Evolutionary conservation across 1,140 invertebrate genomes (phyloP).

Genomic region (Aphidius gifuensis): DNA sequence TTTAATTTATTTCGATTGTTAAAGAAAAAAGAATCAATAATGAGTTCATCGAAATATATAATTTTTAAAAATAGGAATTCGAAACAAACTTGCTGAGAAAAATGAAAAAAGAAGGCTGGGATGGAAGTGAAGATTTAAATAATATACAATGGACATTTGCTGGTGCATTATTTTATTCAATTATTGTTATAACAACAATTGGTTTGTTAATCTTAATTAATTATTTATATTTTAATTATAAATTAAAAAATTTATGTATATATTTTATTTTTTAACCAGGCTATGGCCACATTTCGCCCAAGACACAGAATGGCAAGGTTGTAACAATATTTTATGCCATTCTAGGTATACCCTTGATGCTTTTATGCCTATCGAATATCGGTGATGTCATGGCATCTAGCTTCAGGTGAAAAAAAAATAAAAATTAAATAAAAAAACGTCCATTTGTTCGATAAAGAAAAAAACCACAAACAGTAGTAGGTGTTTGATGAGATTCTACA

Average conservation of each 20-base stretch:
- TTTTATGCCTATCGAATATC: conserved; percentile 91
- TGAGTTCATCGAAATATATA: neutral
- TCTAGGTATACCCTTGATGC: conserved; percentile 90
- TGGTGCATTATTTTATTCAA: conserved; percentile 92
- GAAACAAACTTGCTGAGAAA: conserved; percentile 77
- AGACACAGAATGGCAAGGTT: conserved; percentile 87
- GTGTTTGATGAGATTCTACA: too few relatives aligned
- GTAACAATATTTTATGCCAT: conserved; percentile 96
- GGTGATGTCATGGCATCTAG: conserved; percentile 95
- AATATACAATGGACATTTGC: conserved; percentile 85
- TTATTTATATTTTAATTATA: neutral
- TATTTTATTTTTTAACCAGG: conserved; percentile 59
- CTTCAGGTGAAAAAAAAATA: conserved; percentile 62
- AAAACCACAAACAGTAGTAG: too few relatives aligned
- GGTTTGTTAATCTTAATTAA: conserved; percentile 61
- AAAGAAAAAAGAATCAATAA: neutral
- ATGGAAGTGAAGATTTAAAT: conserved; percentile 76
- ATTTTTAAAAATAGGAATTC: conserved; percentile 59
- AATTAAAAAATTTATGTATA: conserved; percentile 7
- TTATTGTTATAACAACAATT: conserved; percentile 96
- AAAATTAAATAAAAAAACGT: conserved; percentile 8
- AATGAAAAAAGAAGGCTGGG: conserved; percentile 88
- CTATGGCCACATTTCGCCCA: conserved; percentile 93
- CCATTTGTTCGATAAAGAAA: conserved; percentile 1
- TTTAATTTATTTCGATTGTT: conserved; percentile 24